Evolutionary conservation across 2,113 vertebrate genomes (phyloP).

Genomic region (Hippocampus zosterae): DNA sequence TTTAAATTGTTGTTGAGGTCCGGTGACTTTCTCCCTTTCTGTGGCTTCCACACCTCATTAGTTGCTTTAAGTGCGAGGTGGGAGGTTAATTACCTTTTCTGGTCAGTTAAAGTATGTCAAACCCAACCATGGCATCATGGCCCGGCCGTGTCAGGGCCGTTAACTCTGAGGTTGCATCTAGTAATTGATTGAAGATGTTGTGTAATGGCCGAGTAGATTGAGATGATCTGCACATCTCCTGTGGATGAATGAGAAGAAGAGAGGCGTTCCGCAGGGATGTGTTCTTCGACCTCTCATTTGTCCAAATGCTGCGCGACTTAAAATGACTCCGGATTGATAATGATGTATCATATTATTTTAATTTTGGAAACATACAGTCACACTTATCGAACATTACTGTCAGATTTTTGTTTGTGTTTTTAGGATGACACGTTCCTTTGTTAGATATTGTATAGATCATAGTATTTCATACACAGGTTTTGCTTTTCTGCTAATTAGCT

Average conservation of each 20-base stretch:
- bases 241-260: not conserved
- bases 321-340: not conserved
- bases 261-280: not conserved
- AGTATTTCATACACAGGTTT: no score
- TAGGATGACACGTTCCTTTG: no score
- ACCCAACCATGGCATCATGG: not conserved
- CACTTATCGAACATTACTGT: no score
- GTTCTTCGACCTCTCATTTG: not conserved
- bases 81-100: slow-evolving; percentile 10
- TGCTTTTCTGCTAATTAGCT: no score
- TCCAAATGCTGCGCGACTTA: not conserved
- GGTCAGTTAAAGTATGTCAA: slow-evolving; percentile 18
- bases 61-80: slow-evolving; percentile 5
- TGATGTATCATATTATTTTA: no score
- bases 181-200: not conserved
- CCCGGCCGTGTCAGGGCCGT: not conserved
- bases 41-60: slow-evolving; percentile 3
- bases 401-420: no score
- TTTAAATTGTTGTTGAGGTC: not conserved
- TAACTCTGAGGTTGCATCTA: not conserved
- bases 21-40: not conserved
- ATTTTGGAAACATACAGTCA: no score
- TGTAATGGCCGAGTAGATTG: not conserved
- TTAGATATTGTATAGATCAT: no score
- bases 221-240: not conserved